Evolutionary conservation across 2,888 invertebrate genomes (phyloP), one percentile per base, ranked within the genome.

Genomic region (Drosophila macrospina): DNA sequence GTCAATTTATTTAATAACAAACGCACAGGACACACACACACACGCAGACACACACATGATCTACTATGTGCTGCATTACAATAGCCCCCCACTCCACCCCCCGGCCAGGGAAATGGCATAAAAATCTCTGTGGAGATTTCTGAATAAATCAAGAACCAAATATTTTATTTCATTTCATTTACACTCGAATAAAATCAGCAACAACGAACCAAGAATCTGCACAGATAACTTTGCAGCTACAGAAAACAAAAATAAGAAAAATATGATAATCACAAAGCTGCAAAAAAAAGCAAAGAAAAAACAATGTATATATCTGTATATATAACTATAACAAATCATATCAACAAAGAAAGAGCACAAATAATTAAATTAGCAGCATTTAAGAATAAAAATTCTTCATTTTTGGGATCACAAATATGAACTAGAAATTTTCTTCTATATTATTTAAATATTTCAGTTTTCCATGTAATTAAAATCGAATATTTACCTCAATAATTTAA

Each of bases 1-100:
- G 78, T 87, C 86, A 80, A 87, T 87, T 89, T 89, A 86, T 89
- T 87, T 76, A 86, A 86, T 85, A 85, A 77, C 87, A 75, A 85
- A 77, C 74, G 68, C 72, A 86, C 64, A 72, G 65, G 8, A 57
- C 62, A 57, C 51, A 42, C 34, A 44, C 62, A 36, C 20, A 20
- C 45, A 56, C 30, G 28, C 37, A 44, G 60, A 36, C 20, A 20
- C 45, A 56, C 30, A 30, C 28, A 16, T 24, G 34, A 44, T 64
- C 68, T 54, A 55, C 48, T 56, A 55, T 60, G 41, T 54, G 39
- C 50, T 45, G 41, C 41, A 44, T 60, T 59, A 70, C 71, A 80
- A 62, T 52, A 44, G 61, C 11, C 41, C 36, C 28, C 11, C 11
- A 15, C 4, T 5, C 30, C 5, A 4, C 16, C 16, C 15, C 16